A percentile compares a stretch with the other conserved stretches of the same genome.
phyloP scores from a whole-genome alignment of 2,113 vertebrate genomes.

The Pontoporia blainvillei region DNA sequence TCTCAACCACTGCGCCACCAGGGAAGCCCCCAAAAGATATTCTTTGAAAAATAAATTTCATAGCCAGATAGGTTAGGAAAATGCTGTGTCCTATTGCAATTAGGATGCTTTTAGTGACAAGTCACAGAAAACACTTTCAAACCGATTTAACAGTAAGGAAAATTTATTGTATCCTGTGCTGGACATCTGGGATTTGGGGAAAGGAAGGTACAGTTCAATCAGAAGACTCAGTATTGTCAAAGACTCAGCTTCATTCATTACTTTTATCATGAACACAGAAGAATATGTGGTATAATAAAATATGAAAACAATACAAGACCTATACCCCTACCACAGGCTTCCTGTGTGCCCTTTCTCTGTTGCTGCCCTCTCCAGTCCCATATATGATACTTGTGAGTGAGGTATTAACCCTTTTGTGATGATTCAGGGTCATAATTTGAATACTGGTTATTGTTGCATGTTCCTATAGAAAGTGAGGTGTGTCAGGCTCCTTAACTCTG shows the following conservation, averaged over 20 bases:
- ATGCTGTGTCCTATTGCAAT: background rate
- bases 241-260: background rate
- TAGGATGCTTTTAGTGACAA: background rate
- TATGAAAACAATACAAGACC: background rate
- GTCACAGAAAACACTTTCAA: background rate
- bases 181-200: too few species aligned
- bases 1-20: too few species aligned
- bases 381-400: background rate
- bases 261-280: background rate
- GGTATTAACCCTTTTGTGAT: background rate
- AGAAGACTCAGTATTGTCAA: background rate
- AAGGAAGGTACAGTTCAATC: background rate
- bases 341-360: background rate
- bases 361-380: background rate
- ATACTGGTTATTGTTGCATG: background rate
- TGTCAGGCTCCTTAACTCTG: background rate
- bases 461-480: background rate
- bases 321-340: background rate
- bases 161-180: background rate
- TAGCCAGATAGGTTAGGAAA: background rate
- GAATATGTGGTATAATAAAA: background rate
- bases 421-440: background rate
- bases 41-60: background rate
- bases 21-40: background rate
- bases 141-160: background rate